Percentiles rank a stretch among this genome's conserved stretches.
Conservation (phyloP, 92 coral and sea anemone genomes). For the Palythoa grandiflora region DNA sequence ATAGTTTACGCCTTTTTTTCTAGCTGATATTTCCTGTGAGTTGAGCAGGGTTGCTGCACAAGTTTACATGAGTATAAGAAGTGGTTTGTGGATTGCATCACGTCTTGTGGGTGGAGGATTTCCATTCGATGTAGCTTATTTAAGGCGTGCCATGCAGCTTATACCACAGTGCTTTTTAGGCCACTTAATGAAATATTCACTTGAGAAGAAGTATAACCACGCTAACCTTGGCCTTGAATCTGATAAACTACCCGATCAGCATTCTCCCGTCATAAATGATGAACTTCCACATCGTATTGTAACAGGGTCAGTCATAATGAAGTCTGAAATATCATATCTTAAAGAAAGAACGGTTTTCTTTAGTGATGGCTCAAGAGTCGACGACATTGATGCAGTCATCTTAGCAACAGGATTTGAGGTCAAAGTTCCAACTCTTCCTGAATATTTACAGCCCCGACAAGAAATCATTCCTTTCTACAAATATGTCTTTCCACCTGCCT, state of each 20-base stretch:
- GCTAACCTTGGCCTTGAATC: conserved; percentile 78
- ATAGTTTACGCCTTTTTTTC: background rate
- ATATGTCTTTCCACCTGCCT: conserved; percentile 73
- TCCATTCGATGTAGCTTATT: conserved; percentile 63
- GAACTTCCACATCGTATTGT: conserved; percentile 87
- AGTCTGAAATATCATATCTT: conserved; percentile 63
- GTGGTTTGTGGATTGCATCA: conserved; percentile 74
- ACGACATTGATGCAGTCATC: conserved; percentile 79
- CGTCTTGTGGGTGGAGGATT: conserved; percentile 73
- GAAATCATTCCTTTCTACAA: conserved; percentile 72
- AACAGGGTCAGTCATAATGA: conserved; percentile 78
- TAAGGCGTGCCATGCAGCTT: conserved; percentile 38
- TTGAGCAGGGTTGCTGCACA: conserved; percentile 87
- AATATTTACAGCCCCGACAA: conserved; percentile 51
- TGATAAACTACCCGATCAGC: conserved; percentile 34
- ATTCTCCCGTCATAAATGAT: conserved; percentile 69
- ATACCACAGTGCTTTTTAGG: conserved; percentile 52
- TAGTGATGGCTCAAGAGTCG: conserved; percentile 76
- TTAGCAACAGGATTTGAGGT: conserved; percentile 83
- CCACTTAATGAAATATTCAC: conserved; percentile 14
- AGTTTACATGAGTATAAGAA: conserved; percentile 84
- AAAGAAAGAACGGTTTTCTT: conserved; percentile 67
- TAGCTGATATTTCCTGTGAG: conserved; percentile 93
- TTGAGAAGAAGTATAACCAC: conserved; percentile 51
- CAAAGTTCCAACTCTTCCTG: conserved; percentile 72